Conservation (phyloP, 1,140 invertebrate genomes). For the Choristoneura fumiferana region DNA sequence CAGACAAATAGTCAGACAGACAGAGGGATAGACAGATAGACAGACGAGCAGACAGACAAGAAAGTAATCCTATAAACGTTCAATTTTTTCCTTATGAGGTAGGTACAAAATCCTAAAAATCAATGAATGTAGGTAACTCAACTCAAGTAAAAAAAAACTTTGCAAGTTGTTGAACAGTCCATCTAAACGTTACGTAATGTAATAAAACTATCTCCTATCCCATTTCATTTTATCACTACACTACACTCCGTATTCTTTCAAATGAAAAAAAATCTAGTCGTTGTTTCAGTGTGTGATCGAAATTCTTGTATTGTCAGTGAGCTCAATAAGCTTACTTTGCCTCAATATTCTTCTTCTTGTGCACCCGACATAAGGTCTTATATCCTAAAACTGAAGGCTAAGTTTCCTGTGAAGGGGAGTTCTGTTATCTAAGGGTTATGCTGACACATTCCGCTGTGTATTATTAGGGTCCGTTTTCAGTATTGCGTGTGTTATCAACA, state of each 20-base stretch:
- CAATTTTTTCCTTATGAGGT: too few species aligned
- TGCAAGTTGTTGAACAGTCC: too few species aligned
- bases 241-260: constrained; percentile 7
- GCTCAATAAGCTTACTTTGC: constrained; percentile 19
- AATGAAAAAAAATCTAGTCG: constrained; percentile 6
- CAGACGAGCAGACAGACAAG: too few species aligned
- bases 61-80: too few species aligned
- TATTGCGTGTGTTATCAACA: constrained; percentile 45
- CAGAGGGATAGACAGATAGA: too few species aligned
- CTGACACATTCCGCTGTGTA: constrained; percentile 29
- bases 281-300: constrained; percentile 10
- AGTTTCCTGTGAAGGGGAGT: not conserved
- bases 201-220: not conserved
- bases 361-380: not conserved
- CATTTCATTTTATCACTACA: not conserved
- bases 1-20: too few species aligned
- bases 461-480: constrained; percentile 42
- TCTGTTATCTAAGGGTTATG: constrained; percentile 18
- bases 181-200: not conserved
- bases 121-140: too few species aligned
- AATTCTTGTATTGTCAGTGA: constrained; percentile 18
- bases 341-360: not conserved
- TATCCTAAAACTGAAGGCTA: not conserved
- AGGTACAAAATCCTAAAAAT: too few species aligned
- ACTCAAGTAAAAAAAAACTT: too few species aligned